phyloP scores from a whole-genome alignment of 1,140 invertebrate genomes.

The Hylyphantes graminicola region DNA sequence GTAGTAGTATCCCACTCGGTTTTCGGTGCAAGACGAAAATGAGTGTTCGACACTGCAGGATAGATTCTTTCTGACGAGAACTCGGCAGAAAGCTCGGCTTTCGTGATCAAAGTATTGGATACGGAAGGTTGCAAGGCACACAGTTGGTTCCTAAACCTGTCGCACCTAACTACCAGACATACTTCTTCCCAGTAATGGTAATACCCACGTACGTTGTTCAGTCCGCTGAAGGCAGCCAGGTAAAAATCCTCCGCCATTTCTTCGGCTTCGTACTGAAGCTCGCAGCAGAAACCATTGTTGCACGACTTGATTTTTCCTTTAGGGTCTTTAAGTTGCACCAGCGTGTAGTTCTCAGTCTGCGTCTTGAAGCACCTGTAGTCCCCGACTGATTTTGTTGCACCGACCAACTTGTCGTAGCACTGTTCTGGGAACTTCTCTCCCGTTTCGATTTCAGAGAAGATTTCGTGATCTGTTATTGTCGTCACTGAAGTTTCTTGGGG shows the following conservation, averaged over 20 bases:
- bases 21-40: conserved; percentile 19
- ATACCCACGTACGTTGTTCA: neutral
- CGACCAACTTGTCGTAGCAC: conserved; percentile 9
- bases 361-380: conserved; percentile 35
- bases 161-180: conserved; percentile 56
- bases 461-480: neutral
- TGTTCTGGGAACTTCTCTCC: conserved; percentile 30
- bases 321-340: conserved; percentile 18
- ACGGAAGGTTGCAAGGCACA: neutral
- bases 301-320: conserved; percentile 35
- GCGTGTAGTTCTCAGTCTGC: conserved; percentile 19
- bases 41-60: conserved; percentile 24
- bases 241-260: conserved; percentile 36
- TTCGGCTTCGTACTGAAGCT: conserved; percentile 24
- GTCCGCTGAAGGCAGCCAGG: conserved; percentile 38
- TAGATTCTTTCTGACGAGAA: conserved; percentile 42
- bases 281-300: conserved; percentile 57
- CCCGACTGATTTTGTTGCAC: neutral
- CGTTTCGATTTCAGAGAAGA: conserved; percentile 6
- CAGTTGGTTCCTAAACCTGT: conserved; percentile 12
- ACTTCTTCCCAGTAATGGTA: conserved; percentile 58
- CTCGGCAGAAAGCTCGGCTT: neutral
- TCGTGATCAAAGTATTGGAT: conserved; percentile 45
- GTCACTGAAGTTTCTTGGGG: neutral
- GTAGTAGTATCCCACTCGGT: neutral